A percentile compares a stretch with the other conserved stretches of the same genome.
phyloP scores from a whole-genome alignment of 2,113 vertebrate genomes.

The Myrmophylax atrothorax region DNA sequence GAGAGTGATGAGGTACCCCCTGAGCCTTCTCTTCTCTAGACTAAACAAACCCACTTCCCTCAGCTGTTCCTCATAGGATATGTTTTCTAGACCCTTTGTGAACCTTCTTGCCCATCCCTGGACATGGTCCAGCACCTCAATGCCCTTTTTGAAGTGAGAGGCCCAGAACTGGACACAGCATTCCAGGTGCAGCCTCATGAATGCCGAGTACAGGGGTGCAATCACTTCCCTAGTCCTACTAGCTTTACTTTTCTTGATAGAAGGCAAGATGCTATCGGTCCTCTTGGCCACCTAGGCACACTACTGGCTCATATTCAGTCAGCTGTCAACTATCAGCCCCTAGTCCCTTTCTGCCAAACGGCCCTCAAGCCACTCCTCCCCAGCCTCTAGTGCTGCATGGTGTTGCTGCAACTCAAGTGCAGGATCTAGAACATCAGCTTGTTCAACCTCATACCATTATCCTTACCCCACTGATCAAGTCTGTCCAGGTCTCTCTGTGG shows the following conservation, averaged over 20 bases:
- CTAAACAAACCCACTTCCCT: neutral
- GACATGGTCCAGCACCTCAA: neutral
- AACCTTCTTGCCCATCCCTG: neutral
- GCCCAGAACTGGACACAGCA: neutral
- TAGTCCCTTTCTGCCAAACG: neutral
- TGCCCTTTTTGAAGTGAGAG: neutral
- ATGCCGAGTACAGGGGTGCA: fast-evolving
- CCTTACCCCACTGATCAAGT: neutral
- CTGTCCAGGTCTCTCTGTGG: neutral
- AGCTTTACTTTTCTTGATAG: neutral
- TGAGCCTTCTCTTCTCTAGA: neutral
- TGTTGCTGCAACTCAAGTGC: fast-evolving
- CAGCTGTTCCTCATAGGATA: neutral
- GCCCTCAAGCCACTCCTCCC: neutral
- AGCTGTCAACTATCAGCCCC: neutral
- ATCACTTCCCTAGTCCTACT: neutral
- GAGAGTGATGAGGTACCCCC: fast-evolving
- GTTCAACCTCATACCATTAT: neutral
- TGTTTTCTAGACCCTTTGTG: neutral
- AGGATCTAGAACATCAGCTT: no score
- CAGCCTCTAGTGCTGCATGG: neutral
- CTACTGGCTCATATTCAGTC: neutral
- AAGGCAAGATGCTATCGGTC: neutral
- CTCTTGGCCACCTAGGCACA: neutral
- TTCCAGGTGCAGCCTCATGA: neutral